Base-by-base conservation (phyloP, 2,113 vertebrate genomes). In the Phrynosoma platyrhinos region DNA sequence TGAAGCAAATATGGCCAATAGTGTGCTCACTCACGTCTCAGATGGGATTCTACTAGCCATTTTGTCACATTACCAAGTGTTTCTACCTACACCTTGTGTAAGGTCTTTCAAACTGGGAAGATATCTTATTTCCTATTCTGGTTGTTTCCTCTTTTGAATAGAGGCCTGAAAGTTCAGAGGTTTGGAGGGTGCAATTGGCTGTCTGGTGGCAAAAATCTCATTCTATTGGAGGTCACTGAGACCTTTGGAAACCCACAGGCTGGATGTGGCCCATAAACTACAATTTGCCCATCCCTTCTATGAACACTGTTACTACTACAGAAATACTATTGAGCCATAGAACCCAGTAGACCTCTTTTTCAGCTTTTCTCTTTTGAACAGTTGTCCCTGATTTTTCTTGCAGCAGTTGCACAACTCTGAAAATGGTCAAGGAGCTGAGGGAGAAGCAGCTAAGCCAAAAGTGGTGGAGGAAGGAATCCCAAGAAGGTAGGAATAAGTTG, bases 331-430 rank as follows among this genome's bases (percentile, higher is more conserved):
- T 21, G 66, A 71, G 30, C 20, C 23, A 47, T 12, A 47, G 36
- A 7, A 14, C 9, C 0, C 0, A 16, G 42, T 1, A 0, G 9
- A 47, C 2, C 62, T 71, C 47, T 66, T 74, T 32, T 9, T 36
- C 27, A 23, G 32, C 12, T 9, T 47, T 89, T 42, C 5, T 23
- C 55, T 80, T 79, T 64, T 10, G 13, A 30, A 75, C 13, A 23
- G 30, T 76, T 4, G 30, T 75, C 32, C 52, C 13, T 68, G 40
- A 27, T 79, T 83, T 18, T 71, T n/a, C 71, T 25, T 69, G 64
- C 79, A 86, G 52, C 87, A 77, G 40, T 52, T 87, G 53, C 76
- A 88, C 47, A 71, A 32, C 58, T 53, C 75, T 52, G 87, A 88
- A 52, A 88, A 25, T n/a, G 89, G 81, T 2, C 77, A 36, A 77